Base-by-base conservation (phyloP, 2,888 invertebrate genomes). In the Arge pagana region DNA sequence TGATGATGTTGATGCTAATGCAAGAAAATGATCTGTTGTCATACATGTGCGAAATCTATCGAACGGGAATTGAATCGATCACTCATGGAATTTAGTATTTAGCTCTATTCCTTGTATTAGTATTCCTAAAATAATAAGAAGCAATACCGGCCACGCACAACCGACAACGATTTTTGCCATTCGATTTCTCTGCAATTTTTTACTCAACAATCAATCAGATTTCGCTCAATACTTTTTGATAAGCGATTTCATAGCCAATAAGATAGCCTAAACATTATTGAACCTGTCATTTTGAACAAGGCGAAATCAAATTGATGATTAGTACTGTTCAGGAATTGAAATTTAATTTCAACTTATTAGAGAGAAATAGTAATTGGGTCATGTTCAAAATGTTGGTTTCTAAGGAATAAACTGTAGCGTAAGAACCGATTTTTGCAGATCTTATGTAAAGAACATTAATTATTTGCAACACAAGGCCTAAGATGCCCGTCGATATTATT, bases 81-180 rank as follows among this genome's bases (percentile, higher is more conserved):
- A 31, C 43, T 31, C 21, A 43, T 31, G 30, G 31, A 43, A 30
- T 43, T 43, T 21, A 31, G 31, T 43, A 43, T 43, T 43, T 31
- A 31, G 43, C 31, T 45, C 33, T 45, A 31, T 45, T 45, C 8
- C 21, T 23, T 33, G 23, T 4, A 45, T 33, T 45, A 45, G 33
- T 45, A 33, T 21, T 51, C 39, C 24, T 51, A 51, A 30, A 60
- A 60, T 63, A 59, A 56, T 55, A 37, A 49, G 48, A 65, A 65
- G 65, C 66, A 65, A 70, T 69, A 71, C 64, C 62, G 65, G 67
- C 66, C 66, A 66, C 66, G 67, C 68, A 70, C 65, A 70, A 70
- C 60, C 63, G 63, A 68, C 70, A 72, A 72, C 69, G 68, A 72
- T 59, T 60, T 62, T 62, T 60, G 54, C 58, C 64, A 65, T 63